A percentile compares a stretch with the other conserved stretches of the same genome.
Evolutionary conservation across 1,140 invertebrate genomes (phyloP).

Genomic region (Micrasema minimum): DNA sequence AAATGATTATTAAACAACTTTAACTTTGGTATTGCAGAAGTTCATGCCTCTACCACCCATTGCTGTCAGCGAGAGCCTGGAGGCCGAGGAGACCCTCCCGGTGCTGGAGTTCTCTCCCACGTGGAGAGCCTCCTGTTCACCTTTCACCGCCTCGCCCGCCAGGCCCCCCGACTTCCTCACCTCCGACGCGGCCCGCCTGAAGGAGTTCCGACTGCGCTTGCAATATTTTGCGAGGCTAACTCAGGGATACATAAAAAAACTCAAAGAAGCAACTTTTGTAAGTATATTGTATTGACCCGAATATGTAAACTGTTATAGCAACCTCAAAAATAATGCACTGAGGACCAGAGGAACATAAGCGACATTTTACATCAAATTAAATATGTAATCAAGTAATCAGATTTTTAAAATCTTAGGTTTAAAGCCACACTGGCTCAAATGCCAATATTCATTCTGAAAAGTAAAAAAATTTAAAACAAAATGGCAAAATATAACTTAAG

Average conservation of each 20-base stretch:
- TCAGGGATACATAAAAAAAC: conserved; percentile 91
- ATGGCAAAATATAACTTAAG: too few species aligned
- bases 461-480: too few species aligned
- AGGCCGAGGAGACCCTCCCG: conserved; percentile 70
- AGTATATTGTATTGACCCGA: too few species aligned
- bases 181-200: conserved; percentile 82
- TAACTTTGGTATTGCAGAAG: conserved; percentile 67
- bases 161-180: conserved; percentile 78
- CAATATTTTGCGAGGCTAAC: conserved; percentile 93
- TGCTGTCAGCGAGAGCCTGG: conserved; percentile 65
- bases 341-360: too few species aligned
- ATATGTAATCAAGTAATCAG: too few species aligned
- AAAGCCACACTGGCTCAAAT: too few species aligned
- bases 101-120: conserved; percentile 90
- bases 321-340: too few species aligned
- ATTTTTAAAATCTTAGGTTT: too few species aligned
- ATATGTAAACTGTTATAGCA: too few species aligned
- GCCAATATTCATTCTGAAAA: too few species aligned
- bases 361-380: too few species aligned
- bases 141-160: conserved; percentile 88
- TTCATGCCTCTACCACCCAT: conserved; percentile 84
- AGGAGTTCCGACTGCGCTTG: conserved; percentile 87
- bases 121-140: conserved; percentile 93
- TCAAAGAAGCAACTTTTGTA: conserved; percentile 83
- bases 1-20: too few species aligned